Evolutionary conservation across 2,113 vertebrate genomes (phyloP).

Genomic region (Prunella himalayana): DNA sequence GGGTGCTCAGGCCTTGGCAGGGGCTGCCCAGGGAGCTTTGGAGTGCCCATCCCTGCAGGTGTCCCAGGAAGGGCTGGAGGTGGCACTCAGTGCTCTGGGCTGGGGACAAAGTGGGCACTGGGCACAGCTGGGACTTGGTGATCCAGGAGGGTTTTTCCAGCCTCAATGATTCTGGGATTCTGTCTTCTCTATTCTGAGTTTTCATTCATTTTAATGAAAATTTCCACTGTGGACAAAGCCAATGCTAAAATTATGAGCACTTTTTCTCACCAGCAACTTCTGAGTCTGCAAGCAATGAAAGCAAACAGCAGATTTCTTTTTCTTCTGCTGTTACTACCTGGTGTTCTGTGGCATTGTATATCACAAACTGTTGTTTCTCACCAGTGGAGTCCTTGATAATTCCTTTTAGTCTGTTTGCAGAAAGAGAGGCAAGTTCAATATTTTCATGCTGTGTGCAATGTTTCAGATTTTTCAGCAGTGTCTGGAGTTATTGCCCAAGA

Average conservation of each 20-base stretch:
- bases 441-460: not conserved
- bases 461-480: not conserved
- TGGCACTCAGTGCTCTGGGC: not conserved
- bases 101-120: not conserved
- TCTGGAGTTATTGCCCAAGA: not conserved
- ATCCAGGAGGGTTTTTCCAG: rapidly evolving
- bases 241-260: not conserved
- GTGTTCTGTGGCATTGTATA: not conserved
- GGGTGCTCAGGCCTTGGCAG: not conserved
- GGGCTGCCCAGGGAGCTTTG: not conserved
- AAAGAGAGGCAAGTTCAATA: not conserved
- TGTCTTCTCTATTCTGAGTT: not conserved
- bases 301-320: not conserved
- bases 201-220: not conserved
- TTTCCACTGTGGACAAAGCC: not conserved
- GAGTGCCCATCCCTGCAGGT: not conserved
- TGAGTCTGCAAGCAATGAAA: not conserved
- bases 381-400: not conserved
- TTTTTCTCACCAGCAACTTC: not conserved
- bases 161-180: rapidly evolving
- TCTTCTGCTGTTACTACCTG: not conserved
- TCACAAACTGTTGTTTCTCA: not conserved
- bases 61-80: not conserved
- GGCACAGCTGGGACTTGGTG: rapidly evolving
- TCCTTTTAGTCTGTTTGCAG: not conserved